These are phyloP conservation scores for Sternarchorhynchus goeldii DNA, from an alignment of 2,797 vertebrate species.

Conservation along the genomic window DNA sequence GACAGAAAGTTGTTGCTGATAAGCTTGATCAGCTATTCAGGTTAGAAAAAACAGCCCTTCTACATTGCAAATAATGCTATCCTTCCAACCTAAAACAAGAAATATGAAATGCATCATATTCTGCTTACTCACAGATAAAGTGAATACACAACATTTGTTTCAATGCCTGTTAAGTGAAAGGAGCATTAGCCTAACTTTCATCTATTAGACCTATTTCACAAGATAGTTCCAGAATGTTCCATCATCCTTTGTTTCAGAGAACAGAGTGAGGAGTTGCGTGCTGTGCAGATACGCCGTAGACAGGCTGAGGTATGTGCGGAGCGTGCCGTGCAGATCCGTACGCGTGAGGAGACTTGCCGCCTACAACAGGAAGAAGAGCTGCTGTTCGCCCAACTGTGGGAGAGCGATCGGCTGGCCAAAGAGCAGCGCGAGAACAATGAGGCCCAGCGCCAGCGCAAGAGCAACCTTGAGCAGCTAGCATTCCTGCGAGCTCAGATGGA, in stretches of 20 bases:
- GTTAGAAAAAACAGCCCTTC: conserved; percentile 70
- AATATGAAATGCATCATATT: too few species aligned
- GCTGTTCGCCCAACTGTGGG: conserved; percentile 78
- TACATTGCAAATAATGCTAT: background rate
- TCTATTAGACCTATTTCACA: too few species aligned
- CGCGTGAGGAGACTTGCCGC: conserved; percentile 65
- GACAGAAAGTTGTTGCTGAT: conserved; percentile 76
- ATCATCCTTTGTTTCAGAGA: conserved; percentile 61
- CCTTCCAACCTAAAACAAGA: background rate
- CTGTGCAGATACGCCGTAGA: conserved; percentile 40
- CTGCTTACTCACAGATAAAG: too few species aligned
- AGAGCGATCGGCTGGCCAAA: conserved; percentile 78
- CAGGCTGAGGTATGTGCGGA: conserved; percentile 73
- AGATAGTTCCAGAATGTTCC: background rate
- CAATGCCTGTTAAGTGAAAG: too few species aligned
- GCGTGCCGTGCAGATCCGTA: conserved; percentile 74
- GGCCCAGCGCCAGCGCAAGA: conserved; percentile 48
- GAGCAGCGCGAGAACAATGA: conserved; percentile 65
- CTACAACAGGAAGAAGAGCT: conserved; percentile 73
- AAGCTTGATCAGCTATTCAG: conserved; percentile 88
- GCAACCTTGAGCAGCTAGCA: conserved; percentile 56
- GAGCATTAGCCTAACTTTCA: too few species aligned
- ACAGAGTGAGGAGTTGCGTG: conserved; percentile 77
- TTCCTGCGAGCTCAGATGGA: conserved; percentile 75
- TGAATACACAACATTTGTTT: too few species aligned